These are phyloP conservation scores for Oithona nana DNA, from an alignment of 2,888 invertebrate species.

Conservation along the genomic window DNA sequence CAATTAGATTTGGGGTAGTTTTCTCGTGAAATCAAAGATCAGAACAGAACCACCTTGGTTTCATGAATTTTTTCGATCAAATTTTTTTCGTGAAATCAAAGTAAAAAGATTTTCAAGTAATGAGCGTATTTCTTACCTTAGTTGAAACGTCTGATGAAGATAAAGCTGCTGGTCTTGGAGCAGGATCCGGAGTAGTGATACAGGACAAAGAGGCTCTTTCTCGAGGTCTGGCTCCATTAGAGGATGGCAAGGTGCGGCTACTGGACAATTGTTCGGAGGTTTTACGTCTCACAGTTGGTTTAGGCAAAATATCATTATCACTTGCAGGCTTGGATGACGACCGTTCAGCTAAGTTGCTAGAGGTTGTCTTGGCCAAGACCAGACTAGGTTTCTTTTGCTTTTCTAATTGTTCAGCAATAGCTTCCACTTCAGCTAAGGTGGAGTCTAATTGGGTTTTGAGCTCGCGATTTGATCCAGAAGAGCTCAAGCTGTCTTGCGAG, in stretches of 20 bases:
- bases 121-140: too few species aligned
- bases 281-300: neutral
- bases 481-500: constrained; percentile 12
- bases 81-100: too few species aligned
- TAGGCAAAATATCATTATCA: neutral
- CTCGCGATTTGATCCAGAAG: constrained; percentile 13
- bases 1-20: neutral
- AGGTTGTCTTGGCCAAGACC: too few species aligned
- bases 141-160: neutral
- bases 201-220: neutral
- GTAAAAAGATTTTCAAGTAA: too few species aligned
- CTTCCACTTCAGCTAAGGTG: constrained; percentile 13
- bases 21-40: too few species aligned
- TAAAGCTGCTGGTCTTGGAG: neutral
- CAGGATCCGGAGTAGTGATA: neutral
- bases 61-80: too few species aligned
- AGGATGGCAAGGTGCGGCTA: neutral
- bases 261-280: neutral
- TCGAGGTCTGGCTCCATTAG: neutral
- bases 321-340: neutral
- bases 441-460: constrained; percentile 1
- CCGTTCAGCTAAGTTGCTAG: too few species aligned
- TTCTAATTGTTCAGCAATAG: constrained; percentile 5
- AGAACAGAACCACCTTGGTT: too few species aligned
- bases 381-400: neutral